phyloP scores from a whole-genome alignment of 2,113 vertebrate genomes.

The Guaruba guarouba region DNA sequence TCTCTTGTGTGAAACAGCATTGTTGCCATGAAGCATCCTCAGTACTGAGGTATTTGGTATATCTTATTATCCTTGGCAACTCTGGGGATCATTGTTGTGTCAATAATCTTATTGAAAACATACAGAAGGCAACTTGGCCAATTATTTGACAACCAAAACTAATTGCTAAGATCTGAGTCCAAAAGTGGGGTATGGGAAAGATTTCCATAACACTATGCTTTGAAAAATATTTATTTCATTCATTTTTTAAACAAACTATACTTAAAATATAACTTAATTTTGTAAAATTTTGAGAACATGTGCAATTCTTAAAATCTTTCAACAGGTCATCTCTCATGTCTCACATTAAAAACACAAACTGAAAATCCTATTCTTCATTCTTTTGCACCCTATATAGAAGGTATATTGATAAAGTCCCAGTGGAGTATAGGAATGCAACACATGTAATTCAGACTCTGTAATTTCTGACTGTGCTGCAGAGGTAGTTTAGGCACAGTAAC shows the following conservation, averaged over 20 bases:
- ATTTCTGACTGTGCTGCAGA: not conserved
- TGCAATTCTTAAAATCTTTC: not conserved
- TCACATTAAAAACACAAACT: not conserved
- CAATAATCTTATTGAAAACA: not conserved
- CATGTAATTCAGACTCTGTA: fast-evolving
- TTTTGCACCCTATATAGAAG: not conserved
- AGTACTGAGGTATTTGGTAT: not conserved
- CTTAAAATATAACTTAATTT: not conserved
- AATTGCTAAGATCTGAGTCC: not conserved
- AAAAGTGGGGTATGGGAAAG: not conserved
- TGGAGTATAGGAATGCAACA: not conserved
- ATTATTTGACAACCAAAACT: not conserved
- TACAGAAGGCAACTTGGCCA: not conserved
- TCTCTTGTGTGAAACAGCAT: not conserved
- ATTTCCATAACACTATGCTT: not conserved
- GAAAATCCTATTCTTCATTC: not conserved
- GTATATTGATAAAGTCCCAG: not conserved
- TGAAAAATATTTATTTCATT: not conserved
- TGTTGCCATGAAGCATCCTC: not conserved
- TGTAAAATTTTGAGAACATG: not conserved
- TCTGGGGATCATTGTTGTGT: not conserved
- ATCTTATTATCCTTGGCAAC: not conserved
- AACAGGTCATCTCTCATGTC: not conserved
- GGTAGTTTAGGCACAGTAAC: not conserved
- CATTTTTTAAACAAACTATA: not conserved